phyloP scores from a whole-genome alignment of 1,140 invertebrate species.

The Papilio glaucus region DNA sequence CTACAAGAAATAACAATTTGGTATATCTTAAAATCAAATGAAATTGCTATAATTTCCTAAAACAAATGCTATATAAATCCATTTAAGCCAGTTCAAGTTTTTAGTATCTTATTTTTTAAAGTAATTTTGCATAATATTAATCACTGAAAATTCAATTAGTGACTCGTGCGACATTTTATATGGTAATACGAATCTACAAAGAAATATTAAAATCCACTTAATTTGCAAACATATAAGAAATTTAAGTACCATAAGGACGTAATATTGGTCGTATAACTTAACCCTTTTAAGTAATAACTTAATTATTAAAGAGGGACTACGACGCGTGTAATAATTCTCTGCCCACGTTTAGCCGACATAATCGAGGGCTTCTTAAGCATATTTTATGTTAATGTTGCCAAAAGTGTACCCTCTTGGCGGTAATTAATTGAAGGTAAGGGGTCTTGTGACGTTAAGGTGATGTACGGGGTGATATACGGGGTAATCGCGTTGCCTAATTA shows the following conservation, averaged over 20 bases:
- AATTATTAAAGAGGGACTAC: slow-evolving; percentile 59
- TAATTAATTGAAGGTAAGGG: slow-evolving; percentile 71
- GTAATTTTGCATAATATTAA: too few species aligned
- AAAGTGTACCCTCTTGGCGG: slow-evolving; percentile 55
- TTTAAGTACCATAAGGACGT: slow-evolving; percentile 28
- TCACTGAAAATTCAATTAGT: slow-evolving; percentile 16
- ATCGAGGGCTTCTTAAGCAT: slow-evolving; percentile 73
- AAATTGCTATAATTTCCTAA: too few species aligned
- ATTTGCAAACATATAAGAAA: slow-evolving; percentile 29
- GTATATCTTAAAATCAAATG: too few species aligned
- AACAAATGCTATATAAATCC: too few species aligned
- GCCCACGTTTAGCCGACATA: slow-evolving; percentile 60
- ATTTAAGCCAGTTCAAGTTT: too few species aligned
- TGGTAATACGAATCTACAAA: background rate
- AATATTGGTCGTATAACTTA: slow-evolving; percentile 38
- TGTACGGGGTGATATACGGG: slow-evolving; percentile 63
- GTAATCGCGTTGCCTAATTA: slow-evolving; percentile 71
- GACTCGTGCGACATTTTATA: background rate
- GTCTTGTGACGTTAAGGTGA: slow-evolving; percentile 72
- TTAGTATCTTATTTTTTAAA: too few species aligned
- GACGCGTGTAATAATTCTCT: slow-evolving; percentile 58
- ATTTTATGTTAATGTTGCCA: slow-evolving; percentile 73
- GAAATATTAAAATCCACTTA: slow-evolving; percentile 27
- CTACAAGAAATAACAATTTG: too few species aligned
- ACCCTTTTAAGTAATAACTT: slow-evolving; percentile 57